Conservation (phyloP, 2,888 invertebrate genomes). For the Colletes collaris region DNA sequence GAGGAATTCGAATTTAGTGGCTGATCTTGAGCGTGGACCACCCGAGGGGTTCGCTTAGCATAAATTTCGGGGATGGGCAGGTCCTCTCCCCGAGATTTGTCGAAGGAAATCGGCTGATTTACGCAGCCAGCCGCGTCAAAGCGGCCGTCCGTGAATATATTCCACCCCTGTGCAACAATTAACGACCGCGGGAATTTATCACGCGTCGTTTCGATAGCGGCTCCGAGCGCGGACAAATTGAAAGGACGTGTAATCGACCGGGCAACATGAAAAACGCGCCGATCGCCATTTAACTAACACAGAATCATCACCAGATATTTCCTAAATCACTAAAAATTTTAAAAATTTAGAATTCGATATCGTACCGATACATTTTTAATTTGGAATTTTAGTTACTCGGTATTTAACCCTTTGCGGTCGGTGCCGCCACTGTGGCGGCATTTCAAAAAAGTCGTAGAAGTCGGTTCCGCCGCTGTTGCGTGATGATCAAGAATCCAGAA, state of each 20-base stretch:
- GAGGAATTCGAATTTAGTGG: slow-evolving; percentile 51
- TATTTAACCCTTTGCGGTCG: too few species aligned
- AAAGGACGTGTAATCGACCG: slow-evolving; percentile 4
- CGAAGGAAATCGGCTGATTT: slow-evolving; percentile 54
- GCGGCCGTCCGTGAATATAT: slow-evolving; percentile 24
- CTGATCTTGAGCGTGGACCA: slow-evolving; percentile 46
- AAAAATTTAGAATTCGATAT: too few species aligned
- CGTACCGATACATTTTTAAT: too few species aligned
- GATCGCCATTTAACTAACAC: neutral
- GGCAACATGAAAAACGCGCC: neutral
- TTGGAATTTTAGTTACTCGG: too few species aligned
- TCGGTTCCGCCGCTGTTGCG: too few species aligned
- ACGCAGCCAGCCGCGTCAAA: slow-evolving; percentile 42
- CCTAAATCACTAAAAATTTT: too few species aligned
- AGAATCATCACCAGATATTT: too few species aligned
- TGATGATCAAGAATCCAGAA: too few species aligned
- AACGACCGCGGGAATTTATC: slow-evolving; percentile 26
- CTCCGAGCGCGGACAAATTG: slow-evolving; percentile 33
- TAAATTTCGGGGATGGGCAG: slow-evolving; percentile 55
- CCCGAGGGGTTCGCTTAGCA: slow-evolving; percentile 54
- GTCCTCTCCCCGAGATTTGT: slow-evolving; percentile 39
- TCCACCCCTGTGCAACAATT: slow-evolving; percentile 38
- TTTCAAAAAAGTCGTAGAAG: too few species aligned
- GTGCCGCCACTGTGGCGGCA: too few species aligned
- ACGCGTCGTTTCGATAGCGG: slow-evolving; percentile 3